Evolutionary conservation across 2,113 vertebrate genomes (phyloP).

Genomic region (Hippopotamus amphibius): DNA sequence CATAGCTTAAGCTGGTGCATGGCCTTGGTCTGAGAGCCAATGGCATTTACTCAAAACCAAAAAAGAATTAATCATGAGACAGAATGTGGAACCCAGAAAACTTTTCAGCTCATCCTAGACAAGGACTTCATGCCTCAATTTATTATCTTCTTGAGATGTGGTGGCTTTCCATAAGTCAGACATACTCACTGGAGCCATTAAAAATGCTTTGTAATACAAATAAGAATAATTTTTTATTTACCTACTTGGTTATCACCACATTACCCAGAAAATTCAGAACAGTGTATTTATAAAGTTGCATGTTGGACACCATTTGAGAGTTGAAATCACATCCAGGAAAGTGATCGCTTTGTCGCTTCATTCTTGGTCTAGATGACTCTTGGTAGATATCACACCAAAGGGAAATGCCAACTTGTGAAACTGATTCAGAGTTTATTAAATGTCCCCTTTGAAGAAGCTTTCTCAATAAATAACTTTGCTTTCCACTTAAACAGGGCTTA

Average conservation of each 20-base stretch:
- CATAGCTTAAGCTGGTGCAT: background rate
- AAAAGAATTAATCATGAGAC: background rate
- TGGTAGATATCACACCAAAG: background rate
- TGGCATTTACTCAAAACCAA: background rate
- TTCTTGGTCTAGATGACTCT: background rate
- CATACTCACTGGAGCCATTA: background rate
- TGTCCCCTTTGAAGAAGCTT: background rate
- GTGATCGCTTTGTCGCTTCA: background rate
- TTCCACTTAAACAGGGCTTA: background rate
- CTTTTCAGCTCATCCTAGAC: background rate
- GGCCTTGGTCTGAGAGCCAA: background rate
- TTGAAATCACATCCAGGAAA: background rate
- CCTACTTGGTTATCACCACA: background rate
- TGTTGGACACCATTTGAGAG: background rate
- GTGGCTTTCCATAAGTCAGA: background rate
- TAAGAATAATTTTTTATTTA: constrained; percentile 34
- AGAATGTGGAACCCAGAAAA: background rate
- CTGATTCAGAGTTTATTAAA: background rate
- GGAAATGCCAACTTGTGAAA: background rate
- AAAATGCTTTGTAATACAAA: constrained; percentile 4
- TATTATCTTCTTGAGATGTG: background rate
- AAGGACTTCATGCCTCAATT: background rate
- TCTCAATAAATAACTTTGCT: background rate
- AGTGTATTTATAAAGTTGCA: background rate
- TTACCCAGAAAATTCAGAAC: constrained; percentile 31